Evolutionary conservation across 2,113 vertebrate genomes (phyloP).

Genomic region (Kryptolebias marmoratus): DNA sequence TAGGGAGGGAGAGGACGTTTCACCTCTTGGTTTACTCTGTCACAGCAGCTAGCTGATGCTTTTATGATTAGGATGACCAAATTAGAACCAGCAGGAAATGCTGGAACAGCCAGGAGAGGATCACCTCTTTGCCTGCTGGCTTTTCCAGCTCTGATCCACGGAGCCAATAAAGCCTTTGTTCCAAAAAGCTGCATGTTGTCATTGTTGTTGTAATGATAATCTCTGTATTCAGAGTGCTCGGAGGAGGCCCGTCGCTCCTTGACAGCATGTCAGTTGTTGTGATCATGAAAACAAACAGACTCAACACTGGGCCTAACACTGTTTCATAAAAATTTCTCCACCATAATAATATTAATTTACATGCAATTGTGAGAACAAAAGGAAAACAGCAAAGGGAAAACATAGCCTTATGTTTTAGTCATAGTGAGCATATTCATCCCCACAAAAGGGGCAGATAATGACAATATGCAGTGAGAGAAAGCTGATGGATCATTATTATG

Average conservation of each 20-base stretch:
- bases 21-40: conserved; percentile 66
- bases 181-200: conserved; percentile 53
- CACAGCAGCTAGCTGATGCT: conserved; percentile 65
- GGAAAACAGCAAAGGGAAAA: conserved; percentile 8
- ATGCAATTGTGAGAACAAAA: conserved; percentile 52
- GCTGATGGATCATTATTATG: conserved; percentile 67
- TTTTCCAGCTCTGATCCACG: conserved; percentile 19
- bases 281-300: conserved; percentile 36
- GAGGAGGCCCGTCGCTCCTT: conserved; percentile 33
- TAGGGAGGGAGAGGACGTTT: conserved; percentile 49
- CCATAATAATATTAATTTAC: conserved; percentile 62
- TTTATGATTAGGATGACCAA: conserved; percentile 76
- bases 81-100: conserved; percentile 64
- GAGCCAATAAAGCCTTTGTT: conserved; percentile 43
- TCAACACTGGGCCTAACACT: conserved; percentile 23
- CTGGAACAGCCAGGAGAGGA: conserved; percentile 18
- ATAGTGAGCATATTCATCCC: conserved; percentile 55
- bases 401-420: conserved; percentile 46
- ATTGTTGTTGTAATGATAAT: conserved; percentile 65
- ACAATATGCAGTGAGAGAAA: conserved; percentile 60
- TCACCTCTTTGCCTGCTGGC: conserved; percentile 37
- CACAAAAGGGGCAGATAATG: conserved; percentile 50
- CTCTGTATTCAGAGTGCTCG: conserved; percentile 19
- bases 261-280: conserved; percentile 42
- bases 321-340: conserved; percentile 51